Conservation (phyloP, 2,888 invertebrate species). For the Helleia helle region DNA sequence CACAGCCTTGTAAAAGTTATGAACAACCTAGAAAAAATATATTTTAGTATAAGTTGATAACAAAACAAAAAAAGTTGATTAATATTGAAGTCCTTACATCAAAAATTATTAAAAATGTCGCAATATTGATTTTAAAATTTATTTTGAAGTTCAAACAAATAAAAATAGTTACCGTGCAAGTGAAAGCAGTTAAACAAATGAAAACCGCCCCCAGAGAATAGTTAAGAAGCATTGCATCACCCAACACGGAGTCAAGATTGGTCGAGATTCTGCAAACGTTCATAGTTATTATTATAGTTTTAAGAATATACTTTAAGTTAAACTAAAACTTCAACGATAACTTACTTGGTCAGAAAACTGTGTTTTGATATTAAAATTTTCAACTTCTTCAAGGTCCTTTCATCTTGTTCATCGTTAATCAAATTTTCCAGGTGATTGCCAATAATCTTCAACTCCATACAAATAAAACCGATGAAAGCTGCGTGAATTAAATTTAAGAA, state of each 20-base stretch:
- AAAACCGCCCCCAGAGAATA: constrained; percentile 51
- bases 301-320: constrained; percentile 4
- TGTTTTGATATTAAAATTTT: constrained; percentile 39
- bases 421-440: constrained; percentile 36
- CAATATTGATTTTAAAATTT: too few species aligned
- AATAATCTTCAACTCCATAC: constrained; percentile 51
- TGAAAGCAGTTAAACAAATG: constrained; percentile 55
- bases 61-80: background rate
- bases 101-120: too few species aligned
- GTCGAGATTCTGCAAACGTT: constrained; percentile 44
- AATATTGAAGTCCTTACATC: too few species aligned
- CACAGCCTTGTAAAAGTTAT: constrained; percentile 41
- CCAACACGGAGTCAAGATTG: constrained; percentile 39
- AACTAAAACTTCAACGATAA: constrained; percentile 9
- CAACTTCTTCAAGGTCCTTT: constrained; percentile 31
- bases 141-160: too few species aligned
- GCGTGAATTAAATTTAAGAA: constrained; percentile 43
- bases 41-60: constrained; percentile 2
- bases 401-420: constrained; percentile 33
- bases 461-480: constrained; percentile 38
- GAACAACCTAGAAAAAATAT: constrained; percentile 39
- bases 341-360: constrained; percentile 40
- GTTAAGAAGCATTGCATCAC: constrained; percentile 45
- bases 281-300: constrained; percentile 14
- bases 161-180: constrained; percentile 39